Evolutionary conservation across 2,888 invertebrate species (phyloP).

Genomic region (Protonemura montana): DNA sequence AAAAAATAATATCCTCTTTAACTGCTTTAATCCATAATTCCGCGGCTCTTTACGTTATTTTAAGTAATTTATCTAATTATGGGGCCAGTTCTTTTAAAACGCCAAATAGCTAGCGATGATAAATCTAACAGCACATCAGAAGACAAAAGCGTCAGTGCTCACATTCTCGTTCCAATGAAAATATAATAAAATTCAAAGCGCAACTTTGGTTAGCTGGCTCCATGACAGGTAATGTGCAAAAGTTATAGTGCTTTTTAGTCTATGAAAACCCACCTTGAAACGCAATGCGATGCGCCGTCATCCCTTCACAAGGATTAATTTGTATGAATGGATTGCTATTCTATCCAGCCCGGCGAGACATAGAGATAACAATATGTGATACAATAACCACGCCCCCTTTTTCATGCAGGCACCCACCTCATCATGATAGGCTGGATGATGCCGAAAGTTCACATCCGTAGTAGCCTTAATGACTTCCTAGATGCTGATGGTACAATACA

Average conservation of each 20-base stretch:
- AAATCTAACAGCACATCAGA: background rate
- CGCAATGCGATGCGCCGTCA: constrained; percentile 39
- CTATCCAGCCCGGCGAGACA: constrained; percentile 32
- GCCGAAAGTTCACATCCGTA: constrained; percentile 39
- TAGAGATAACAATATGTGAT: constrained; percentile 43
- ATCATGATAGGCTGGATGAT: too few relatives aligned
- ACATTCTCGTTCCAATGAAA: background rate
- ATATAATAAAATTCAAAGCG: background rate
- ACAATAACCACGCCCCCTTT: constrained; percentile 32
- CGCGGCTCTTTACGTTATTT: too few relatives aligned
- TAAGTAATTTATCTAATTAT: too few relatives aligned
- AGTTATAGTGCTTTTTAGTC: background rate
- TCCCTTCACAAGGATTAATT: constrained; percentile 43
- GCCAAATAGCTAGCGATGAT: background rate
- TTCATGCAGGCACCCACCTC: background rate
- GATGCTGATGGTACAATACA: constrained; percentile 28
- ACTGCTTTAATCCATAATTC: too few relatives aligned
- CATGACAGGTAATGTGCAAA: background rate
- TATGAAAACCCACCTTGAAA: constrained; percentile 20
- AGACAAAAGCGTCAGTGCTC: background rate
- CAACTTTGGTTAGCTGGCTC: background rate
- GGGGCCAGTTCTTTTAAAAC: too few relatives aligned
- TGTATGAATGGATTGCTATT: constrained; percentile 48
- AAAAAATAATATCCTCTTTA: too few relatives aligned
- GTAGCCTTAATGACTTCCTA: constrained; percentile 49